These are phyloP conservation scores for Tricholaema leucomelas DNA, from an alignment of 2,113 vertebrate species.

Conservation along the genomic window DNA sequence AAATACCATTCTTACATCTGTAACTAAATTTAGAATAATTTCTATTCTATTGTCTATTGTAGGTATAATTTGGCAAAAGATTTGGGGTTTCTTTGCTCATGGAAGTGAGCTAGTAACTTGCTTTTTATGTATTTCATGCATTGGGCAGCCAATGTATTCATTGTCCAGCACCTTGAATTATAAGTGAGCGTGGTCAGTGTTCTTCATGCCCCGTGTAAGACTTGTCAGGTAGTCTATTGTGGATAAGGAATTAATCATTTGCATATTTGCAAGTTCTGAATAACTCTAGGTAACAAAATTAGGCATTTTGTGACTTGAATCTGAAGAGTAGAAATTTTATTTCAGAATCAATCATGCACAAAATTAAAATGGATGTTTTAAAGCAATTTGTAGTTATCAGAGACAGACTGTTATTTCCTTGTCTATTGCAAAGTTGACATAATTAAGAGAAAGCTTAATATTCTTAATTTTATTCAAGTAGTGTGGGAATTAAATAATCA, in stretches of 20 bases:
- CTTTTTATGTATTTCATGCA: background rate
- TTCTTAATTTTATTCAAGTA: background rate
- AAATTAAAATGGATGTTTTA: background rate
- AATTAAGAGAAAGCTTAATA: background rate
- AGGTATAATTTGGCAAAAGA: background rate
- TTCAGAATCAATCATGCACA: background rate
- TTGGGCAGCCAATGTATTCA: background rate
- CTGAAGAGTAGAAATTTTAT: background rate
- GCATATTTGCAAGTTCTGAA: background rate
- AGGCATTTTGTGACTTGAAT: background rate
- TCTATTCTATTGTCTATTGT: background rate
- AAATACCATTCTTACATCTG: background rate
- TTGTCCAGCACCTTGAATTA: background rate
- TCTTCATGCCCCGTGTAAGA: background rate
- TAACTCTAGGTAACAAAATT: background rate
- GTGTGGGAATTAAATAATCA: background rate
- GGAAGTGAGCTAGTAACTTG: background rate
- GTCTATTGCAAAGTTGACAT: background rate
- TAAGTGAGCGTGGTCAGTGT: background rate
- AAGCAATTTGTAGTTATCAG: background rate
- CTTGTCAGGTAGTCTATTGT: background rate
- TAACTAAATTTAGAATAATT: background rate
- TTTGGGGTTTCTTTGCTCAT: background rate
- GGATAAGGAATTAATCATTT: background rate
- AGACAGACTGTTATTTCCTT: background rate